Percentiles rank a stretch among this genome's conserved stretches.
phyloP scores from a whole-genome alignment of 2,797 vertebrate genomes.

The Sylvilagus floridanus region DNA sequence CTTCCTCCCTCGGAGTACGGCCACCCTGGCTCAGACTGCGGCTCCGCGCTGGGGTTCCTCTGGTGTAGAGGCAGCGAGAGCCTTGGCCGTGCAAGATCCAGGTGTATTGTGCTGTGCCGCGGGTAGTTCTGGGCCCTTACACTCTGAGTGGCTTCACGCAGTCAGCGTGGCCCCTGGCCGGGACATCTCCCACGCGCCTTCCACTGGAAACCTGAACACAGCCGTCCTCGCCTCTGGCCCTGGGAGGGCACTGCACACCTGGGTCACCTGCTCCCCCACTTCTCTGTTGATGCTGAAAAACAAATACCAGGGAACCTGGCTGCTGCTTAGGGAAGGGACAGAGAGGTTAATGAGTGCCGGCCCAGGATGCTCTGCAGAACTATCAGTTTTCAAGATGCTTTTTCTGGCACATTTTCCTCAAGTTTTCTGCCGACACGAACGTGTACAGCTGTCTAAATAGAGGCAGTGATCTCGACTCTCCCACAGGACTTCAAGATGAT shows the following conservation, averaged over 20 bases:
- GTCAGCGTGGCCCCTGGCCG: no score
- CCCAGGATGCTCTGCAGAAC: background rate
- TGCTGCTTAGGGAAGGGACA: background rate
- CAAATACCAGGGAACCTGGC: no score
- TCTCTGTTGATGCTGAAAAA: background rate
- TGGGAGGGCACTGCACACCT: background rate
- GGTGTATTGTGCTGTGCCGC: no score
- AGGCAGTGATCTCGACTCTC: background rate
- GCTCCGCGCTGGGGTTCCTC: no score
- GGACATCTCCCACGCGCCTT: no score
- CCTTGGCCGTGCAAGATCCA: no score
- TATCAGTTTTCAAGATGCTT: background rate
- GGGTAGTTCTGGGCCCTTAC: no score
- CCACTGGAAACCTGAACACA: no score
- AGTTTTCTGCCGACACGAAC: background rate
- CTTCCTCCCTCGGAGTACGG: no score
- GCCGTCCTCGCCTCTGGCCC: background rate
- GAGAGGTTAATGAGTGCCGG: background rate
- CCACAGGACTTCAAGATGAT: conserved; percentile 92
- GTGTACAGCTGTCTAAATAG: background rate
- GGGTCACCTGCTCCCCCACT: background rate
- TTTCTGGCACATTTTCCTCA: background rate
- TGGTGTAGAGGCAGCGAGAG: no score
- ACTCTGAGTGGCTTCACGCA: no score
- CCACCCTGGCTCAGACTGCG: no score